These are phyloP conservation scores for Neodon shergylaensis DNA, from an alignment of 2,113 vertebrate genomes.

Conservation along the genomic window DNA sequence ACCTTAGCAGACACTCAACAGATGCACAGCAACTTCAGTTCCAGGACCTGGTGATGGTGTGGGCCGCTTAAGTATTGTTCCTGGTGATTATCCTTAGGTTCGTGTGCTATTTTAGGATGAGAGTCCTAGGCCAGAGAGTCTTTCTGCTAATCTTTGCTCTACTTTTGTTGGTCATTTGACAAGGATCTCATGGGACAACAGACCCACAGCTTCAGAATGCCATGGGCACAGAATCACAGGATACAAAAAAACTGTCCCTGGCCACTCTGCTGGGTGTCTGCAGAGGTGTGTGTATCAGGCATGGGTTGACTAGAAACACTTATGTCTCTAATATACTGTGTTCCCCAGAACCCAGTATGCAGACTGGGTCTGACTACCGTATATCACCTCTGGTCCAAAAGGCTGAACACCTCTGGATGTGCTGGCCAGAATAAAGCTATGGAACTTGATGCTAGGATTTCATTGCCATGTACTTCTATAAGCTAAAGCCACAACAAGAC, in stretches of 20 bases:
- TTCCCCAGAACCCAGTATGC: too few species aligned
- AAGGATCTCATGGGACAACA: background rate
- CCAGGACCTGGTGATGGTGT: rapidly evolving
- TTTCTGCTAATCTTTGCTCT: background rate
- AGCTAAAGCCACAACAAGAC: rapidly evolving
- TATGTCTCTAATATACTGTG: rapidly evolving
- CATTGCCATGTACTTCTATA: rapidly evolving
- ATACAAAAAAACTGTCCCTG: background rate
- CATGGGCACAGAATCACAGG: background rate
- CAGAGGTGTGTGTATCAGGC: rapidly evolving
- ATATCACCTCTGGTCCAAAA: rapidly evolving
- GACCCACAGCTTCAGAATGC: background rate
- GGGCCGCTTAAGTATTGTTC: rapidly evolving
- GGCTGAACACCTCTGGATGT: rapidly evolving
- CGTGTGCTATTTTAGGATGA: background rate
- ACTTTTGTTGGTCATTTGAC: background rate
- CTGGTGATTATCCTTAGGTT: background rate
- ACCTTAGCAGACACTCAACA: rapidly evolving
- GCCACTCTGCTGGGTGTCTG: rapidly evolving
- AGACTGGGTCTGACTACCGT: rapidly evolving
- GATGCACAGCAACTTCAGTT: rapidly evolving
- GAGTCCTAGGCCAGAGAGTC: background rate
- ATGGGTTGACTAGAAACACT: rapidly evolving
- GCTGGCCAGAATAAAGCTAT: rapidly evolving
- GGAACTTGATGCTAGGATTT: rapidly evolving